Percentiles rank a stretch among this genome's conserved stretches.
These are phyloP conservation scores for Ginglymostoma cirratum DNA, from an alignment of 2,113 vertebrate species.

Conservation along the genomic window DNA sequence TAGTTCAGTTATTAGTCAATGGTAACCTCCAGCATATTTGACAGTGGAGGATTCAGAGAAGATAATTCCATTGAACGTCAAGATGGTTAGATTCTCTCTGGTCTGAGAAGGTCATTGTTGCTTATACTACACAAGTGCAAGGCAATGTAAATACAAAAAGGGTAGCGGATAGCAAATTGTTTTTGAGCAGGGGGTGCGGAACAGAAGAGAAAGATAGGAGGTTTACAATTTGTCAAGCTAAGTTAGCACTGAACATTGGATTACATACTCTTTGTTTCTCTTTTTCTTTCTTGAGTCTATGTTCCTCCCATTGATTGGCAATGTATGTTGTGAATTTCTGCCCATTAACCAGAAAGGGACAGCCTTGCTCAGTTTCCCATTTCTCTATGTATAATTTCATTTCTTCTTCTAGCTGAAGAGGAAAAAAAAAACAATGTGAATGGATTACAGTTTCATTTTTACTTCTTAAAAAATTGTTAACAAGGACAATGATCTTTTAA, in stretches of 20 bases:
- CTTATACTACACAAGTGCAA: too few species aligned
- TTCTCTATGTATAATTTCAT: not conserved
- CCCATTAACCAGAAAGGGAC: constrained; percentile 17
- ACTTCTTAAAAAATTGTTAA: too few species aligned
- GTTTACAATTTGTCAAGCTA: not conserved
- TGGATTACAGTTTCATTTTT: too few species aligned
- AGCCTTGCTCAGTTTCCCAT: constrained; percentile 1
- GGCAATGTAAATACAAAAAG: not conserved
- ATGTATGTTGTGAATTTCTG: not conserved
- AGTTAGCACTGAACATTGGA: not conserved
- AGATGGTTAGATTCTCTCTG: too few species aligned
- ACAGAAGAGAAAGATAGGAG: too few species aligned
- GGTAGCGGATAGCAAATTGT: too few species aligned
- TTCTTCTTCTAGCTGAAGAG: constrained; percentile 30
- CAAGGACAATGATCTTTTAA: not conserved
- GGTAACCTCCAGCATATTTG: too few species aligned
- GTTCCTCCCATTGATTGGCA: constrained; percentile 4
- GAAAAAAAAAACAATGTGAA: not conserved
- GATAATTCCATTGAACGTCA: too few species aligned
- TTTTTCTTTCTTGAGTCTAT: not conserved
- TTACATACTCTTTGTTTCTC: constrained; percentile 7
- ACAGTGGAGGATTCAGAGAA: too few species aligned
- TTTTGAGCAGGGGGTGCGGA: too few species aligned
- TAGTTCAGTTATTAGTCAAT: too few species aligned
- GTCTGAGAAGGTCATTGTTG: too few species aligned